These are phyloP conservation scores for Ischnus inquisitorius DNA, from an alignment of 2,888 invertebrate genomes.

Conservation along the genomic window DNA sequence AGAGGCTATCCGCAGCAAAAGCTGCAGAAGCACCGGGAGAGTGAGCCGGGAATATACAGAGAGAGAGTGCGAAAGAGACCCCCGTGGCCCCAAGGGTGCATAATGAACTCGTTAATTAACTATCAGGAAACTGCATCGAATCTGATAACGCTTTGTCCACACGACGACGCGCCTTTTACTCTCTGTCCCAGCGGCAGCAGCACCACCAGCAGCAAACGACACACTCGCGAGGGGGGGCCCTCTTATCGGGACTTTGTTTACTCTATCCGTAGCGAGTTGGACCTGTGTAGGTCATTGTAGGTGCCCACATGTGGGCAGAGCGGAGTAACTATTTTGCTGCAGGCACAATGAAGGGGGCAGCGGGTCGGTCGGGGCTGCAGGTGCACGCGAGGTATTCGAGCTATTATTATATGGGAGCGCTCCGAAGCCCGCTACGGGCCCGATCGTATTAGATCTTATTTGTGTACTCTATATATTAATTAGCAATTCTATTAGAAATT, in stretches of 20 bases:
- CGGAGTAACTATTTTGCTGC: slow-evolving; percentile 30
- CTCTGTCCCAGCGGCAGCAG: slow-evolving; percentile 71
- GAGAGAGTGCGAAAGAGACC: slow-evolving; percentile 53
- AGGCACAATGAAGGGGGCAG: slow-evolving; percentile 22
- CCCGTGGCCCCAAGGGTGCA: slow-evolving; percentile 82
- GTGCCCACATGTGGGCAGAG: background rate
- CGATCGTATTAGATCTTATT: background rate
- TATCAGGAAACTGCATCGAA: slow-evolving; percentile 84
- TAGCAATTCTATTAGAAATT: background rate
- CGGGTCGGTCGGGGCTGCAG: slow-evolving; percentile 40
- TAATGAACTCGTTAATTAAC: slow-evolving; percentile 86
- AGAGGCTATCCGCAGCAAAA: slow-evolving; percentile 44
- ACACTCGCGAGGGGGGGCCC: slow-evolving; percentile 57
- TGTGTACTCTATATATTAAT: background rate
- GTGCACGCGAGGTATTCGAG: slow-evolving; percentile 29
- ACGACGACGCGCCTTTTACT: slow-evolving; percentile 79
- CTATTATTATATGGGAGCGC: background rate
- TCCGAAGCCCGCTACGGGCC: background rate
- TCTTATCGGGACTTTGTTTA: slow-evolving; percentile 34
- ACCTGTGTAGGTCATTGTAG: slow-evolving; percentile 1
- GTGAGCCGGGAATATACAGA: background rate
- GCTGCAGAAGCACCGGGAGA: slow-evolving; percentile 24
- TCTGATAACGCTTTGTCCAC: slow-evolving; percentile 84
- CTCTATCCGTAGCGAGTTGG: slow-evolving; percentile 1
- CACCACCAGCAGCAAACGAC: slow-evolving; percentile 51